A percentile compares a stretch with the other conserved stretches of the same genome.
phyloP scores from a whole-genome alignment of 2,797 vertebrate genomes.

The Enteromius mattozi region DNA sequence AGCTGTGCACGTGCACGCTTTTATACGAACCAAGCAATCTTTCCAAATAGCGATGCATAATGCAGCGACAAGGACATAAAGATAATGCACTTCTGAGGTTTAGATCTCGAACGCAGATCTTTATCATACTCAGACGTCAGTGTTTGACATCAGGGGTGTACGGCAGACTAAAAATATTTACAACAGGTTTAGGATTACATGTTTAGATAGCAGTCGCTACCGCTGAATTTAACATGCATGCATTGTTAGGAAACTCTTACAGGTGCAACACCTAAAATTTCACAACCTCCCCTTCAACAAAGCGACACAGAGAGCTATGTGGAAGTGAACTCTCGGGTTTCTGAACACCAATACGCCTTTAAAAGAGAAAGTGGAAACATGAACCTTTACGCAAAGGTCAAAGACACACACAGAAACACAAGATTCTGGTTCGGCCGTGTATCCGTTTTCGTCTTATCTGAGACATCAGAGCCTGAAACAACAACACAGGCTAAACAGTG shows the following conservation, averaged over 20 bases:
- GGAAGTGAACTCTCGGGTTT: constrained; percentile 20
- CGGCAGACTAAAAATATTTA: background rate
- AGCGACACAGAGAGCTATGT: background rate
- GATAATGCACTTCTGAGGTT: background rate
- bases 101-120: background rate
- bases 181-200: background rate
- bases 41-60: background rate
- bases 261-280: background rate
- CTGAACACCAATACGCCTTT: background rate
- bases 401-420: background rate
- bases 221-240: background rate
- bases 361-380: constrained; percentile 24
- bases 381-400: constrained; percentile 40
- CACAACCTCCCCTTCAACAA: background rate
- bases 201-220: background rate
- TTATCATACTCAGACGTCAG: background rate
- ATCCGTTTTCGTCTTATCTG: background rate
- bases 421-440: background rate
- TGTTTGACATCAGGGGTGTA: background rate
- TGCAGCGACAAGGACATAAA: background rate
- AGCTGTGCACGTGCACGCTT: constrained; percentile 26
- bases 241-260: background rate
- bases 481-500: background rate
- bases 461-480: background rate
- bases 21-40: constrained; percentile 21